Evolutionary conservation across 2,113 vertebrate species (phyloP).

Genomic region (Hyperoodon ampullatus): DNA sequence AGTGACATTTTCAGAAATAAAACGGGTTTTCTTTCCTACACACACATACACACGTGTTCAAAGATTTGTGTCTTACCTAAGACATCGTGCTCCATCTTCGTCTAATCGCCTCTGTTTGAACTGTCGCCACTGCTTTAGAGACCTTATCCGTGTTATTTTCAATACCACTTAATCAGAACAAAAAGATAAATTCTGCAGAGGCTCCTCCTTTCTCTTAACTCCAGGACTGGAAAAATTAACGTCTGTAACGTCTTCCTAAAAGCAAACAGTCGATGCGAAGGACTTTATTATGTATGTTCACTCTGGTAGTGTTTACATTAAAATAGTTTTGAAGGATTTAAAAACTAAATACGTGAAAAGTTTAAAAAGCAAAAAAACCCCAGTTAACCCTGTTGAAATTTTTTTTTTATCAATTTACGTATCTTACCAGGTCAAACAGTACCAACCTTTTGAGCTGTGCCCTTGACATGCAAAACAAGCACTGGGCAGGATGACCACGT

Average conservation of each 20-base stretch:
- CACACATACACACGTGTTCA: background rate
- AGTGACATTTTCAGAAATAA: constrained; percentile 18
- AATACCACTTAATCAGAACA: constrained; percentile 52
- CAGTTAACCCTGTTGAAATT: background rate
- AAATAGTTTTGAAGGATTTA: constrained; percentile 32
- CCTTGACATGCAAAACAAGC: constrained; percentile 66
- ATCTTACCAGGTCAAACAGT: constrained; percentile 22
- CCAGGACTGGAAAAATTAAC: constrained; percentile 66
- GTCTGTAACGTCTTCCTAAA: constrained; percentile 53
- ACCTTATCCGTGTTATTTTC: constrained; percentile 60
- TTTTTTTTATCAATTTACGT: background rate
- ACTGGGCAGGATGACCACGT: constrained; percentile 38
- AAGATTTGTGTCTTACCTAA: background rate
- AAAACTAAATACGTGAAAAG: constrained; percentile 16
- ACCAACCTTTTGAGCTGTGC: constrained; percentile 60
- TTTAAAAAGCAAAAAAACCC: background rate
- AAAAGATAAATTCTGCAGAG: constrained; percentile 67
- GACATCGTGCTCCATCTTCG: background rate
- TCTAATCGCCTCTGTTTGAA: constrained; percentile 60
- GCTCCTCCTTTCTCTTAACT: constrained; percentile 56
- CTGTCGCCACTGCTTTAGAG: constrained; percentile 7
- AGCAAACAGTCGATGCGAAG: background rate
- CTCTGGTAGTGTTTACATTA: background rate
- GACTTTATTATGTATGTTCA: background rate
- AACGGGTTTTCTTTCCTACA: background rate